Evolutionary conservation across 2,113 vertebrate species (phyloP).

Genomic region (Merops nubicus): DNA sequence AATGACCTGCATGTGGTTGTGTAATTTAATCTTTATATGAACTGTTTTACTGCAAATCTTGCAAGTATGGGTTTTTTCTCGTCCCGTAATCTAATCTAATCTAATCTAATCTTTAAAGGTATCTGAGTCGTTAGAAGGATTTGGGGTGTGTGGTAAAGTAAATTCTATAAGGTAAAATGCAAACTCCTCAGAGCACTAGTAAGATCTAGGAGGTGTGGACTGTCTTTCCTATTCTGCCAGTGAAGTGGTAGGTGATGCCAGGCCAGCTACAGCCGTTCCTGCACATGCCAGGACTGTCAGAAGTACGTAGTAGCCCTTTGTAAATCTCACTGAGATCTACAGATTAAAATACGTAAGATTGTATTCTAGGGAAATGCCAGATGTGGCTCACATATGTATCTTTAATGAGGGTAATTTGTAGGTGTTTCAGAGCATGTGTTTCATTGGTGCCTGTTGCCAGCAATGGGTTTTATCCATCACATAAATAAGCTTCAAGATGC

Average conservation of each 20-base stretch:
- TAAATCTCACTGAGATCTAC: not conserved
- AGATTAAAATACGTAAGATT: not conserved
- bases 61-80: rapidly evolving
- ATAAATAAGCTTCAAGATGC: not conserved
- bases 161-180: not conserved
- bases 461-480: rapidly evolving
- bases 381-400: rapidly evolving
- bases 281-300: not conserved
- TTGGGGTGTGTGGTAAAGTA: not conserved
- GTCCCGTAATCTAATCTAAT: not conserved
- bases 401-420: not conserved
- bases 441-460: not conserved
- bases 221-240: not conserved
- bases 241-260: not conserved
- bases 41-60: not conserved
- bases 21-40: not conserved
- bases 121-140: not conserved
- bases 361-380: not conserved
- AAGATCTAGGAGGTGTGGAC: not conserved
- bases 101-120: not conserved
- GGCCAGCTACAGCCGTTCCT: not conserved
- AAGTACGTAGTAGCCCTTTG: not conserved
- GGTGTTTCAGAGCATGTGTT: not conserved
- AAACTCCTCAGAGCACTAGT: not conserved
- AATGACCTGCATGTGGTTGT: not conserved